These are phyloP conservation scores for Oryzias melastigma DNA, from an alignment of 2,113 vertebrate species.

Conservation along the genomic window DNA sequence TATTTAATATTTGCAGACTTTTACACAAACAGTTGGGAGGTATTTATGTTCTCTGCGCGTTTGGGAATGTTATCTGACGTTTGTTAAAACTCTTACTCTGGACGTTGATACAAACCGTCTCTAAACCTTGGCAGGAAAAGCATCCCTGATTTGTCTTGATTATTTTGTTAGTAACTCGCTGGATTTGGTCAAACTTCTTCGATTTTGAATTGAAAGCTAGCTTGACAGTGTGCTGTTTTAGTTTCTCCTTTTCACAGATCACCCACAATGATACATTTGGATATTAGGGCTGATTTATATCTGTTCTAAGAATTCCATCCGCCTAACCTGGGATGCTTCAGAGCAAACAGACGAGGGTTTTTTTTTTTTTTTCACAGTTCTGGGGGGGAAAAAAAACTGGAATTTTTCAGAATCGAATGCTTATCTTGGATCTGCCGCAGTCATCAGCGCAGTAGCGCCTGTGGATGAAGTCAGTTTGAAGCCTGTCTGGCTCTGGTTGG, in stretches of 20 bases:
- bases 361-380: not conserved
- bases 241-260: slow-evolving; percentile 17
- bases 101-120: slow-evolving; percentile 5
- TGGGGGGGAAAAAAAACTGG: slow-evolving; percentile 11
- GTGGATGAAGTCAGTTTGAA: slow-evolving; percentile 47
- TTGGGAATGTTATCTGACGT: slow-evolving; percentile 1
- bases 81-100: slow-evolving; percentile 1
- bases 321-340: slow-evolving; percentile 23
- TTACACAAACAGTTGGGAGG: not conserved
- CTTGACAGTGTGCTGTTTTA: too few relatives aligned
- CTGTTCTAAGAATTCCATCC: slow-evolving; percentile 49
- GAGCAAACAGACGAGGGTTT: not conserved
- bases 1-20: slow-evolving; percentile 1
- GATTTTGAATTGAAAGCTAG: slow-evolving; percentile 6
- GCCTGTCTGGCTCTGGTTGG: slow-evolving; percentile 48
- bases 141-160: not conserved
- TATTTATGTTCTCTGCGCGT: not conserved
- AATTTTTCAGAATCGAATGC: slow-evolving; percentile 31
- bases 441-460: slow-evolving; percentile 20
- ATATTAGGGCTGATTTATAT: slow-evolving; percentile 55
- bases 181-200: not conserved
- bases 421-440: slow-evolving; percentile 45
- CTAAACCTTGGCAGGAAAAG: not conserved
- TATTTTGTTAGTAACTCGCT: not conserved
- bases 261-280: slow-evolving; percentile 19